Conservation (phyloP, 2,797 vertebrate genomes). For the Sternotherus odoratus region DNA sequence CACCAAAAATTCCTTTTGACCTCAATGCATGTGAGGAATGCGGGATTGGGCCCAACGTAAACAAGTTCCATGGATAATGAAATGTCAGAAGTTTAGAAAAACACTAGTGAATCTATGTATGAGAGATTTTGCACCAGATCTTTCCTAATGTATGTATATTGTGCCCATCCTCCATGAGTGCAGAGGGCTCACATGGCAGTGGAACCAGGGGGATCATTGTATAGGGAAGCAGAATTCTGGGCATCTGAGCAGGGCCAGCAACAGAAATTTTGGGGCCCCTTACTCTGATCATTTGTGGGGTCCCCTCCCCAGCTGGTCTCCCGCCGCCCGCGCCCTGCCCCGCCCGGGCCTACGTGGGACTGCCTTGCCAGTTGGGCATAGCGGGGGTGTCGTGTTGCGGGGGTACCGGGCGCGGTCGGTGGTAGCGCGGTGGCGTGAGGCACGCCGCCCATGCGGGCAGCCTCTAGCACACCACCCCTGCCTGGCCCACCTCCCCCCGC, state of each 20-base stretch:
- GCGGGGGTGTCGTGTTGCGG: no score
- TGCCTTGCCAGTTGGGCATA: no score
- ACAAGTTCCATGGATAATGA: rapidly evolving
- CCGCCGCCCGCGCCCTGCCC: no score
- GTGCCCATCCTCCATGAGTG: rapidly evolving
- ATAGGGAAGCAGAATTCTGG: not conserved
- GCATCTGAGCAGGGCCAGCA: not conserved
- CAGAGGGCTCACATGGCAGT: not conserved
- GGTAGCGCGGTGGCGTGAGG: no score
- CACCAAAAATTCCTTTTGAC: not conserved
- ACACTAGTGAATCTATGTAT: rapidly evolving
- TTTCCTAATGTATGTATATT: not conserved
- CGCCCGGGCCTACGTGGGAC: no score
- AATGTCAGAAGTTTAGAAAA: not conserved
- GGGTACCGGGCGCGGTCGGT: no score
- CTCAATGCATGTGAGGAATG: not conserved
- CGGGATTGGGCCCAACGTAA: not conserved
- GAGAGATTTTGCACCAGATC: rapidly evolving
- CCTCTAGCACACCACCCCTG: no score
- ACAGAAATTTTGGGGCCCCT: no score
- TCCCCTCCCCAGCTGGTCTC: no score
- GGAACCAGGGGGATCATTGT: not conserved
- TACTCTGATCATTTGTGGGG: no score
- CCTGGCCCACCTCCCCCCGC: no score
- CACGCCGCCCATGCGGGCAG: no score